These are phyloP conservation scores for Nomada ferruginata DNA, from an alignment of 2,888 invertebrate genomes.

Conservation along the genomic window DNA sequence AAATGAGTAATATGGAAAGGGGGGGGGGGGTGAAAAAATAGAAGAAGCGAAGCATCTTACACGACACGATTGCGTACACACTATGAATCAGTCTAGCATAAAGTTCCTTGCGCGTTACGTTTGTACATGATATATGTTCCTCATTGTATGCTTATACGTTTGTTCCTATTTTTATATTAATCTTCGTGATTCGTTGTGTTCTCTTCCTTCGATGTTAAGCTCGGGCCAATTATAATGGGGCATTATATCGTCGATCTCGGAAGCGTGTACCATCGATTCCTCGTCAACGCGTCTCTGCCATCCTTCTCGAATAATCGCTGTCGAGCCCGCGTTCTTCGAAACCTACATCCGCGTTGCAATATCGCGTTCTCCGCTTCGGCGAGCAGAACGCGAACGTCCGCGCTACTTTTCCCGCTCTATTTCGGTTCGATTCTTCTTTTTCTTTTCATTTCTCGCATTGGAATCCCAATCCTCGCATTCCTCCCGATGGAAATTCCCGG, in stretches of 20 bases:
- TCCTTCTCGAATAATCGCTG: background rate
- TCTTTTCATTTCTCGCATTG: background rate
- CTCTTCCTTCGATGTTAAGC: conserved; percentile 60
- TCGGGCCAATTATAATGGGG: conserved; percentile 53
- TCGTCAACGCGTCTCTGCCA: background rate
- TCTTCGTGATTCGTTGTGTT: conserved; percentile 67
- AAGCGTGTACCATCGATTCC: conserved; percentile 11
- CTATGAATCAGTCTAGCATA: conserved; percentile 72
- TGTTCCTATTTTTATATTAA: conserved; percentile 81
- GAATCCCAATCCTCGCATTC: too few relatives aligned
- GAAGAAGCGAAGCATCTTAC: conserved; percentile 33
- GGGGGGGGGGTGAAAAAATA: background rate
- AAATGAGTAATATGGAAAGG: background rate
- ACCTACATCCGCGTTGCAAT: background rate
- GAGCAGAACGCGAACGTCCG: too few relatives aligned
- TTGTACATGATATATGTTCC: conserved; percentile 78
- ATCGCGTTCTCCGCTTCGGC: background rate
- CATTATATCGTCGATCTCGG: conserved; percentile 50
- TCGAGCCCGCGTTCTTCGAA: conserved; percentile 26
- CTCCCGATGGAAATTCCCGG: background rate
- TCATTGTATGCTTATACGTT: conserved; percentile 74
- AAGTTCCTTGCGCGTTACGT: conserved; percentile 80
- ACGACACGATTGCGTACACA: conserved; percentile 58
- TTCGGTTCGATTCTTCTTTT: background rate
- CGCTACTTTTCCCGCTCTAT: background rate